Base-by-base conservation (phyloP, 2,888 invertebrate species). In the Oithona nana region DNA sequence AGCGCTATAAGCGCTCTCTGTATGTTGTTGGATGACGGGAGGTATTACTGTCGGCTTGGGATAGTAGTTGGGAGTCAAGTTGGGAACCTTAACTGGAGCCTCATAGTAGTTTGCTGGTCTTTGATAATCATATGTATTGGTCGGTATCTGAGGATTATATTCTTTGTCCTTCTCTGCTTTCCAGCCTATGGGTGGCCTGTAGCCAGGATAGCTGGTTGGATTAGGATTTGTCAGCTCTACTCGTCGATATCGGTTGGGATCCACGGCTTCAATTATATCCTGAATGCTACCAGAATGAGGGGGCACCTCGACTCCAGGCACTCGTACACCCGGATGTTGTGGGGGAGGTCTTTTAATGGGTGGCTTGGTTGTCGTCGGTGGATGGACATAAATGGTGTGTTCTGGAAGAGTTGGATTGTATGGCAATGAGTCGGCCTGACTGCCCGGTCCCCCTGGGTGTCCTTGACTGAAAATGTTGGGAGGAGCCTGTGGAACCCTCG, bases 251-350 rank as follows among this genome's bases (percentile, higher is more conserved):
- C 39, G 6, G 39, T 39, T 39, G 39, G 39, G 39, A 6, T 39
- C 39, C 8, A 39, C 16, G 16, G 39, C 16, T 11, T 39, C 28
- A 3, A 56, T 24, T 8, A 56, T 56, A 56, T 56, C 56, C 28
- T 56, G 56, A 26, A 56, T 56, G 28, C 26, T 56, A 11, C 56
- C 56, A 4, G 56, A 20, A 56, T 56, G 11, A 11, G 56, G 56
- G 6, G 56, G 56, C 8, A 24, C 24, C 6, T 28, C 6, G 8
- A 56, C 26, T 24, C 56, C 56, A 6, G 56, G 56, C 8, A 56
- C 11, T 28, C 26, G 22, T 6, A 56, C 56, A 11, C 56, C 56
- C 26, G 56, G 56, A 28, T 56, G 56, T 8, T n/a, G 3, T 11
- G 56, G 56, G 6, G 56, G 56, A 56, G 56, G 56, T 11, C 56